phyloP scores from a whole-genome alignment of 2,888 invertebrate species.

The Pristionchus japonicus region DNA sequence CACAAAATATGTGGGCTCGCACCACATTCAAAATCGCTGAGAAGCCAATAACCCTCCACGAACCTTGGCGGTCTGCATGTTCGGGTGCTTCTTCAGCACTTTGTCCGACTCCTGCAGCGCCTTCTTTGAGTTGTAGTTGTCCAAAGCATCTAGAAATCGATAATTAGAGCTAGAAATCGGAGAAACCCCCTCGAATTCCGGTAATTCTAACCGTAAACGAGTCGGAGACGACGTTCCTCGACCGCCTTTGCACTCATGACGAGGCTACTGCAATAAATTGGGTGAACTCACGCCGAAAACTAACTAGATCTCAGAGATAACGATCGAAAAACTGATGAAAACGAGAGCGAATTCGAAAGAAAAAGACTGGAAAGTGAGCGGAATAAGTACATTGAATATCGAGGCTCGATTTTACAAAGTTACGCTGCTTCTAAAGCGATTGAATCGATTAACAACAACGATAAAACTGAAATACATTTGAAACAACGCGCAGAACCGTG shows the following conservation, averaged over 20 bases:
- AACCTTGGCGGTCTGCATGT: slow-evolving; percentile 88
- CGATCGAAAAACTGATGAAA: neutral
- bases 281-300: neutral
- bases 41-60: too few relatives aligned
- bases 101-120: slow-evolving; percentile 97
- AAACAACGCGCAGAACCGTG: neutral
- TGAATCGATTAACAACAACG: neutral
- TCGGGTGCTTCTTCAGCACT: slow-evolving; percentile 92
- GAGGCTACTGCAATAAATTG: neutral
- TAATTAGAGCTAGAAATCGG: slow-evolving; percentile 18
- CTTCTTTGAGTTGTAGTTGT: slow-evolving; percentile 95
- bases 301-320: neutral
- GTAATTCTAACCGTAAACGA: slow-evolving; percentile 55
- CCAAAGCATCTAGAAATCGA: slow-evolving; percentile 81
- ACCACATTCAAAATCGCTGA: too few relatives aligned
- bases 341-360: neutral
- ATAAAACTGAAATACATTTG: neutral
- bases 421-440: neutral
- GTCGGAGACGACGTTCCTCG: slow-evolving; percentile 57
- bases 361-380: neutral
- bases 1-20: too few relatives aligned
- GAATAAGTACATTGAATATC: neutral
- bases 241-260: slow-evolving; percentile 48
- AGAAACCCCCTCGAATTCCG: neutral
- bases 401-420: neutral